phyloP scores from a whole-genome alignment of 2,888 invertebrate genomes.

The Orchestes rusci region DNA sequence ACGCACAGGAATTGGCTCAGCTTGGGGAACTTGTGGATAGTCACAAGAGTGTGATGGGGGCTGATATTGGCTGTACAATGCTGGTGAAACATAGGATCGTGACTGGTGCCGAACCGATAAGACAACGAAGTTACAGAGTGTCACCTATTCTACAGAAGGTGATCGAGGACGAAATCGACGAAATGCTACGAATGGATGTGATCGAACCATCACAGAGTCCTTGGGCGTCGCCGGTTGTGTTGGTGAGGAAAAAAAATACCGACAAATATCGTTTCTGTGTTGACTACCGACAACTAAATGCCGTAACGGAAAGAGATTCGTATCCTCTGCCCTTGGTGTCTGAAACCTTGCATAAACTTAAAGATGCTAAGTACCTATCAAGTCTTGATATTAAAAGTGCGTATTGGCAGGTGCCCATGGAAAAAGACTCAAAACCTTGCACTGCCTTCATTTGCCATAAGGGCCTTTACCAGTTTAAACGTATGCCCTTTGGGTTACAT shows the following conservation, averaged over 20 bases:
- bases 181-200: constrained; percentile 28
- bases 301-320: neutral
- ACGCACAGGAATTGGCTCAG: neutral
- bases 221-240: too few relatives aligned
- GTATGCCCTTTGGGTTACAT: too few relatives aligned
- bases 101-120: constrained; percentile 13
- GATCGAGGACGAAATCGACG: constrained; percentile 22
- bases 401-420: too few relatives aligned
- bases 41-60: neutral
- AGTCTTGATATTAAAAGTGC: too few relatives aligned
- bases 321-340: neutral
- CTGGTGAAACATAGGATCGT: neutral
- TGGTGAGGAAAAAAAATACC: constrained; percentile 11
- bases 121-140: constrained; percentile 23
- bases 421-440: neutral
- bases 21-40: neutral
- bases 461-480: constrained; percentile 1
- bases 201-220: constrained; percentile 31
- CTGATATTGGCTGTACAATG: neutral
- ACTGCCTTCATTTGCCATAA: too few relatives aligned
- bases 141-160: constrained; percentile 17
- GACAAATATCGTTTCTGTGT: neutral
- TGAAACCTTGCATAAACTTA: constrained; percentile 2
- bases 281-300: neutral
- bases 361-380: constrained; percentile 2